A percentile compares a stretch with the other conserved stretches of the same genome.
Evolutionary conservation across 1,140 invertebrate genomes (phyloP).

Genomic region (Drosophila repletoides): DNA sequence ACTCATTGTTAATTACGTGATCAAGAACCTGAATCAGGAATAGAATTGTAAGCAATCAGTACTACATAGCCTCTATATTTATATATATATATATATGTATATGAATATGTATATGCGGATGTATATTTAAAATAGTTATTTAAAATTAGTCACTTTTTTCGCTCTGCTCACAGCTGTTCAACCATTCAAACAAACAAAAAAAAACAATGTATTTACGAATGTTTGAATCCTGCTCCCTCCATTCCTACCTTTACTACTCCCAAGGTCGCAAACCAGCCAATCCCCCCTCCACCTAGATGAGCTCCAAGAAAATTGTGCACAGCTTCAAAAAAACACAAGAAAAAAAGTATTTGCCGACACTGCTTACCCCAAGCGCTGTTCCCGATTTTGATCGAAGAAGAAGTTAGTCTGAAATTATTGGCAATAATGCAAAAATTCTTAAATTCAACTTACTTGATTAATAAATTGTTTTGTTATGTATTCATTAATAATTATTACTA

Average conservation of each 20-base stretch:
- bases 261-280: not conserved
- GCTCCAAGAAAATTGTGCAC: slow-evolving; percentile 30
- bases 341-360: slow-evolving; percentile 64
- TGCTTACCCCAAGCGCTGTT: slow-evolving; percentile 32
- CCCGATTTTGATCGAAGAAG: slow-evolving; percentile 26
- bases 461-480: slow-evolving; percentile 77
- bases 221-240: not conserved
- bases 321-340: too few relatives aligned
- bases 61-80: slow-evolving; percentile 61
- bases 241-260: too few relatives aligned
- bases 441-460: slow-evolving; percentile 52
- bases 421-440: slow-evolving; percentile 47
- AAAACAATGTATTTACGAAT: not conserved
- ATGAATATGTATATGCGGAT: slow-evolving; percentile 57
- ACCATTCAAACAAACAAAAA: too few relatives aligned
- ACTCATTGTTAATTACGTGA: slow-evolving; percentile 82
- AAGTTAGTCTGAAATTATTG: slow-evolving; percentile 53
- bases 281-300: not conserved
- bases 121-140: slow-evolving; percentile 69
- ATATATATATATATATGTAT: slow-evolving; percentile 53
- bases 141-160: slow-evolving; percentile 42
- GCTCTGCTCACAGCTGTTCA: slow-evolving; percentile 17
- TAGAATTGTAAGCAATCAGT: slow-evolving; percentile 61
- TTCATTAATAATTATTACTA: slow-evolving; percentile 64
- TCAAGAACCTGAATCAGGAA: slow-evolving; percentile 82